Conservation (phyloP, 2,797 vertebrate genomes). For the Iguana delicatissima region DNA sequence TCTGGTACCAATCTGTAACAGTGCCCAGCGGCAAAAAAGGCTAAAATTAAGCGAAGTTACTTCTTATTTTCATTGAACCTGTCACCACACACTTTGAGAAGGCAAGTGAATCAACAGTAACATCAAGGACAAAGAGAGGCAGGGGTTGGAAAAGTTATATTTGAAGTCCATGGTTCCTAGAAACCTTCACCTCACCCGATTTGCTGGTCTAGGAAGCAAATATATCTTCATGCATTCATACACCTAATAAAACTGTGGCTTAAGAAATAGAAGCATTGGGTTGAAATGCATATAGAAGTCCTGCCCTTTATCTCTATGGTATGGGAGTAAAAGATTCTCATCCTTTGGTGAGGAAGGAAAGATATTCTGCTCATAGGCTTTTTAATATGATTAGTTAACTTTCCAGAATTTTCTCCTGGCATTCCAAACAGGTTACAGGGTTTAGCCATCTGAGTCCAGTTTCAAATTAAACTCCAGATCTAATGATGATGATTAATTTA, state of each 20-base stretch:
- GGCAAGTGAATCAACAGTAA: background rate
- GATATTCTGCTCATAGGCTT: background rate
- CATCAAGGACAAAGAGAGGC: background rate
- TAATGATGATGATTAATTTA: slow-evolving; percentile 9
- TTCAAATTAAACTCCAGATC: background rate
- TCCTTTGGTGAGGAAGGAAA: background rate
- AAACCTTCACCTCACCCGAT: no score
- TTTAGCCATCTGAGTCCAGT: background rate
- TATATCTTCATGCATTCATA: background rate
- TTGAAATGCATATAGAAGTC: background rate
- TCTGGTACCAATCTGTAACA: background rate
- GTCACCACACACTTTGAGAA: background rate
- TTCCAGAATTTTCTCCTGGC: background rate
- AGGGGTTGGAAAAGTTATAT: background rate
- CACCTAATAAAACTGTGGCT: no score
- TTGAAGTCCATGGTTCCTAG: background rate
- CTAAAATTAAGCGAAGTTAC: background rate
- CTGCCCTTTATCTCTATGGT: background rate
- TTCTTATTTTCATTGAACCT: background rate
- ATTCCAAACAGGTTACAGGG: background rate
- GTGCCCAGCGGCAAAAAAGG: background rate
- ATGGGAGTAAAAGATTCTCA: background rate
- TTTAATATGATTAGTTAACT: background rate
- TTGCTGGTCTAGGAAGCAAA: background rate
- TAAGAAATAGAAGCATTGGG: background rate